Evolutionary conservation across 2,797 vertebrate species (phyloP), one percentile per base, ranked within the genome.

Genomic region (Channa striata): DNA sequence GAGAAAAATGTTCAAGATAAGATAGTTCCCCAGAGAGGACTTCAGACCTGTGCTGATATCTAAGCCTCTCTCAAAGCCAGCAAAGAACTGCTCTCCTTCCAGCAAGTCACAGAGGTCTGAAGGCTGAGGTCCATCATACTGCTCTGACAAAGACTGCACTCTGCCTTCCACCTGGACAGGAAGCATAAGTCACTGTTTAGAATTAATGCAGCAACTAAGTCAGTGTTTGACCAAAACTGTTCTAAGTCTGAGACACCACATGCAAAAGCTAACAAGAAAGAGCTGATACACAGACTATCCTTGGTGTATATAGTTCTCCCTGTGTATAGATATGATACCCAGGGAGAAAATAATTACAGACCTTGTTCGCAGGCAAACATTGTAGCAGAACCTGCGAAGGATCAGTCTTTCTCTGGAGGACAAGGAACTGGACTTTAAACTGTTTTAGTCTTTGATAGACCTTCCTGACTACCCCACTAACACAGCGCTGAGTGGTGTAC

Each of bases 31-130:
- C 44, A 59, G 60, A 67, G 20, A 65, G 59, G 70, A 71, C 48
- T 72, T 86, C 81, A 59, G 89, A 99, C 97, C 97, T 82, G 95
- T 91, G 59, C 93, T 94, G 11, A 99, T 92, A 52, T 94, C 94
- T 33, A 99, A 94, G 85, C 98, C 98, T 59, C 89, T 91, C 87
- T 99, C 98, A 75, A 99, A 99, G 81, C 96, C 95, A 0, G 98
- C 98, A 13, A 98, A 99, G 86, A 99, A 99, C 72, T 98, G 95
- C 81, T 99, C 98, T 33, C 98, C 98, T 72, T 99, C 98, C 52
- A 99, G 94, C 85, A 99, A 91, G 73, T 97, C 95, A 82, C 97
- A 96, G 11, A 97, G 88, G 77, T 99, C 98, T 0, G 98, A 99
- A 12, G 98, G 98, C 86, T 97, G 97, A 0, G 98, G 98, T 17